Base-by-base conservation (phyloP, 2,888 invertebrate species). In the Drosophila kambysellisi region DNA sequence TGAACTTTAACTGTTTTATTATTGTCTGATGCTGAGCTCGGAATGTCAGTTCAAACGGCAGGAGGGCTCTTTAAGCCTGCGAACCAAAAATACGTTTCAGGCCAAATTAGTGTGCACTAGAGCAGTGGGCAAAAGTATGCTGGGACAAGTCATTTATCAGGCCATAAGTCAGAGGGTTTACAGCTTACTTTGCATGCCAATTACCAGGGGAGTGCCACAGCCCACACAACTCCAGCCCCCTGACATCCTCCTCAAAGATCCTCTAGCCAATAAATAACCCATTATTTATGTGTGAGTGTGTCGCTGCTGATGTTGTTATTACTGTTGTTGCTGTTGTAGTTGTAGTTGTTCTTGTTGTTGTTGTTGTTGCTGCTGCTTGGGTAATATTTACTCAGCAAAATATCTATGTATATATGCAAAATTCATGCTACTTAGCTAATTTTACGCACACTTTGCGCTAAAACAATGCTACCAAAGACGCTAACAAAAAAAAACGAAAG, bases 361-460 rank as follows among this genome's bases (percentile, higher is more conserved):
- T 57, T 41, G 37, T 53, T 53, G 32, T 25, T 50, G 43, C 17
- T 48, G 60, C 15, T 59, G 67, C 37, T 62, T 53, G 63, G 63
- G 51, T 62, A 64, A 74, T 68, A 74, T 79, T 66, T 68, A 74
- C 71, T 66, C 46, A 41, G 70, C 64, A 39, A 64, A 65, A 70
- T 78, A 51, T 30, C 11, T 51, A 39, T 39, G 30, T 39, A 39
- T 56, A 73, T 82, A 81, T 83, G 82, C 82, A 71, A 80, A 89
- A 80, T 78, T 83, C 70, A 64, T 67, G 68, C 81, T 77, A 88
- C 88, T 85, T 78, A 80, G 82, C 76, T 83, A 83, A 85, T 86
- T 86, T 86, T 82, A 80, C 84, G 85, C 89, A 73, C 87, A 83
- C 87, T 86, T 86, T 82, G 85, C 64, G 89, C 87, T 82, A 59